Percentiles rank a stretch among this genome's conserved stretches.
These are phyloP conservation scores for Antheraea yamamai DNA, from an alignment of 2,888 invertebrate genomes.

Conservation along the genomic window DNA sequence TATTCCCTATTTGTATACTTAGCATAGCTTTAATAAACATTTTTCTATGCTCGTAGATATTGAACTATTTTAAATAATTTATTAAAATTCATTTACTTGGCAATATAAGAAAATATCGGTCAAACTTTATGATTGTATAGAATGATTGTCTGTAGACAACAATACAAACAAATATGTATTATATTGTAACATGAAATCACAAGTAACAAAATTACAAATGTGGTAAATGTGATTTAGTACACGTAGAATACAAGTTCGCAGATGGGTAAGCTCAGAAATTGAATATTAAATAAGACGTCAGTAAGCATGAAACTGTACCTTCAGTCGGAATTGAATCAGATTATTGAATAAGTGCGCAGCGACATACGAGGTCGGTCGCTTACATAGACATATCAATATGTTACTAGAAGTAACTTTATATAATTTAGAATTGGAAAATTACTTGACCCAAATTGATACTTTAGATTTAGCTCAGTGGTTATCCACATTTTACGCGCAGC, in stretches of 20 bases:
- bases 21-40: not conserved
- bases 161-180: not conserved
- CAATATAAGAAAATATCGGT: not conserved
- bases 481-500: too few species aligned
- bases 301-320: slow-evolving; percentile 69
- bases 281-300: slow-evolving; percentile 70
- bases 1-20: not conserved
- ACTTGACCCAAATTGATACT: not conserved
- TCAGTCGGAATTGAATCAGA: slow-evolving; percentile 65
- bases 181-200: not conserved
- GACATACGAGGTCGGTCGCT: slow-evolving; percentile 54
- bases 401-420: slow-evolving; percentile 27
- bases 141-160: not conserved
- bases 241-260: slow-evolving; percentile 39
- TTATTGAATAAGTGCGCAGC: slow-evolving; percentile 71
- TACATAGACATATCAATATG: slow-evolving; percentile 28
- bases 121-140: not conserved
- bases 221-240: slow-evolving; percentile 36
- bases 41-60: not conserved
- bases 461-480: too few species aligned
- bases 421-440: not conserved
- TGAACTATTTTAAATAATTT: not conserved
- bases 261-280: slow-evolving; percentile 49
- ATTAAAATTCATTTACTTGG: not conserved
- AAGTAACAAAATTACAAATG: slow-evolving; percentile 17